Evolutionary conservation across 2,888 invertebrate species (phyloP).

Genomic region (Andrena dorsata): DNA sequence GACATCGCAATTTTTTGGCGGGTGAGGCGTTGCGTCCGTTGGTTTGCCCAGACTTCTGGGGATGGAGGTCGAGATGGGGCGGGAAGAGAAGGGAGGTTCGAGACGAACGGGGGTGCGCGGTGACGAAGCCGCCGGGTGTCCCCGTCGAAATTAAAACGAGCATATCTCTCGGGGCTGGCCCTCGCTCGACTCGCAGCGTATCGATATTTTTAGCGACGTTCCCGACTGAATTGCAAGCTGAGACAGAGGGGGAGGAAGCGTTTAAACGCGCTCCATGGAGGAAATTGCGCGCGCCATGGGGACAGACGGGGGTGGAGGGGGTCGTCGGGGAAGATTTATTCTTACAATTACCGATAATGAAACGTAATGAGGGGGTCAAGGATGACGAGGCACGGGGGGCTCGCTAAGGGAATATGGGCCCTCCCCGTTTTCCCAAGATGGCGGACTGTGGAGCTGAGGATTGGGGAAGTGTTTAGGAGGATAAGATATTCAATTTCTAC

Average conservation of each 20-base stretch:
- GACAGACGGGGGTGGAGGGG: conserved; percentile 23
- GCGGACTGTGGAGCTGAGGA: neutral
- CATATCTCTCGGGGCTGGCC: conserved; percentile 1
- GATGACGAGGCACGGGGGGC: neutral
- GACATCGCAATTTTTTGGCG: too few relatives aligned
- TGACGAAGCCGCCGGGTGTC: neutral
- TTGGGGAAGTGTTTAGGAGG: conserved; percentile 14
- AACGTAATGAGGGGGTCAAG: conserved; percentile 31
- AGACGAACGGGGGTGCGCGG: too few relatives aligned
- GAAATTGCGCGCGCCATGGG: conserved; percentile 34
- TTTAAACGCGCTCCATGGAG: conserved; percentile 44
- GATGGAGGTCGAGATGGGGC: too few relatives aligned
- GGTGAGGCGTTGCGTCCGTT: too few relatives aligned
- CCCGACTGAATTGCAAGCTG: conserved; percentile 47
- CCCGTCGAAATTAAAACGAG: conserved; percentile 36
- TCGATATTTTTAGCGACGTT: conserved; percentile 58
- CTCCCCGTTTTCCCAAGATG: neutral
- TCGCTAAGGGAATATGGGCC: neutral
- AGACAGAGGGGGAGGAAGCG: conserved; percentile 51
- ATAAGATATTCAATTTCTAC: too few relatives aligned
- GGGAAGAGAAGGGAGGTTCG: too few relatives aligned
- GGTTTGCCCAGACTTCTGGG: too few relatives aligned
- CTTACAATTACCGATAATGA: conserved; percentile 49
- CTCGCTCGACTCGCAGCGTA: conserved; percentile 28
- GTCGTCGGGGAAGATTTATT: conserved; percentile 42